Evolutionary conservation across 2,888 invertebrate genomes (phyloP).

Genomic region (Drosophila diplacantha): DNA sequence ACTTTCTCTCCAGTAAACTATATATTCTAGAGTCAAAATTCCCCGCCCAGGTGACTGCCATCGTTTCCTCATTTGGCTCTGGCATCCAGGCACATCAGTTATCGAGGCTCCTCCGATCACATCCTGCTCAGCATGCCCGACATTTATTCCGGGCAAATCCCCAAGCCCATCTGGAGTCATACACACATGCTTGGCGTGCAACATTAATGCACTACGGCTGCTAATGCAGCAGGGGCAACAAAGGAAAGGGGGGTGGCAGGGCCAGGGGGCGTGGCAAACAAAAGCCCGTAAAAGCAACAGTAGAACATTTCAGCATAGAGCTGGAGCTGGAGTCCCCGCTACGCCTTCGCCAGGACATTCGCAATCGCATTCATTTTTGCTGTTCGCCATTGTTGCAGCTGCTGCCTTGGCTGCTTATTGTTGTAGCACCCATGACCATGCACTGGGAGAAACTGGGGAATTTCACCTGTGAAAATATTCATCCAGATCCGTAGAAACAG

Average conservation of each 20-base stretch:
- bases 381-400: conserved; percentile 62
- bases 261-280: conserved; percentile 38
- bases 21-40: neutral
- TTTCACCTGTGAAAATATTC: too few relatives aligned
- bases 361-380: conserved; percentile 49
- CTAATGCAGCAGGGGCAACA: conserved; percentile 51
- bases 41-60: conserved; percentile 1
- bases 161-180: conserved; percentile 27
- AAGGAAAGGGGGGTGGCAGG: conserved; percentile 1
- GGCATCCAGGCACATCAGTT: conserved; percentile 7
- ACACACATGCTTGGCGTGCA: conserved; percentile 37
- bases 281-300: conserved; percentile 68
- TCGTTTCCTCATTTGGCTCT: conserved; percentile 11
- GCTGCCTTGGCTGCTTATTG: conserved; percentile 54
- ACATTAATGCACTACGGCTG: conserved; percentile 62
- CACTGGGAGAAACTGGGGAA: neutral
- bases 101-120: conserved; percentile 14
- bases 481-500: too few relatives aligned
- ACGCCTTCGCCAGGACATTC: conserved; percentile 15
- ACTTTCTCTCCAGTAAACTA: neutral
- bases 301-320: conserved; percentile 13
- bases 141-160: conserved; percentile 14
- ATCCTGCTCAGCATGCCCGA: conserved; percentile 16
- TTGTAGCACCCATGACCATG: conserved; percentile 35
- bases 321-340: conserved; percentile 15